A percentile compares a stretch with the other conserved stretches of the same genome.
Conservation (phyloP, 2,797 vertebrate genomes). For the Novumbra hubbsi region DNA sequence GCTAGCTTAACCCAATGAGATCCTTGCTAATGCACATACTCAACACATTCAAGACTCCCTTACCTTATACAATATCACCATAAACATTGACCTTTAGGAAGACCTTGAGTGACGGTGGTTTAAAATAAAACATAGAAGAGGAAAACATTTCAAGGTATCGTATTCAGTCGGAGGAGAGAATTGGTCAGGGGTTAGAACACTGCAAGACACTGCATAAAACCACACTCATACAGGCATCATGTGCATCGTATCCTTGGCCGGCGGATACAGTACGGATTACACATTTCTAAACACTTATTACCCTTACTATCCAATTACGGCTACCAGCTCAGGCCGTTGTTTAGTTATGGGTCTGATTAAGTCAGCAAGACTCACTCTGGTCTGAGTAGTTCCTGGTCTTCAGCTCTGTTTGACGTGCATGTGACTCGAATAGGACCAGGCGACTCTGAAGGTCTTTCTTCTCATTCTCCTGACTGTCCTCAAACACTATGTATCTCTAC, state of each 20-base stretch:
- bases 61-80: background rate
- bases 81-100: no score
- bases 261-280: background rate
- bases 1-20: background rate
- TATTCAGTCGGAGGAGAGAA: background rate
- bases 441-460: conserved; percentile 92
- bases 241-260: background rate
- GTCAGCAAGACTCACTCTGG: conserved; percentile 84
- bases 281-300: background rate
- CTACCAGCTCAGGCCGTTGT: background rate
- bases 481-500: conserved; percentile 94
- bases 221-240: background rate
- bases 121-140: no score
- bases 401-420: conserved; percentile 90
- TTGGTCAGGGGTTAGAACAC: no score
- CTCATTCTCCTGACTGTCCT: conserved; percentile 96
- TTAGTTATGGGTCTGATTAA: no score
- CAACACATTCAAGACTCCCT: background rate
- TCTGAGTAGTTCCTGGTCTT: conserved; percentile 96
- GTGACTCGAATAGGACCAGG: conserved; percentile 86
- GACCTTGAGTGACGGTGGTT: no score
- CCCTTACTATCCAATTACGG: background rate
- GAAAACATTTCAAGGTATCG: background rate
- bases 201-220: conserved; percentile 6
- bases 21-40: background rate